These are phyloP conservation scores for Pimpla rufipes DNA, from an alignment of 2,888 invertebrate genomes.

Conservation along the genomic window DNA sequence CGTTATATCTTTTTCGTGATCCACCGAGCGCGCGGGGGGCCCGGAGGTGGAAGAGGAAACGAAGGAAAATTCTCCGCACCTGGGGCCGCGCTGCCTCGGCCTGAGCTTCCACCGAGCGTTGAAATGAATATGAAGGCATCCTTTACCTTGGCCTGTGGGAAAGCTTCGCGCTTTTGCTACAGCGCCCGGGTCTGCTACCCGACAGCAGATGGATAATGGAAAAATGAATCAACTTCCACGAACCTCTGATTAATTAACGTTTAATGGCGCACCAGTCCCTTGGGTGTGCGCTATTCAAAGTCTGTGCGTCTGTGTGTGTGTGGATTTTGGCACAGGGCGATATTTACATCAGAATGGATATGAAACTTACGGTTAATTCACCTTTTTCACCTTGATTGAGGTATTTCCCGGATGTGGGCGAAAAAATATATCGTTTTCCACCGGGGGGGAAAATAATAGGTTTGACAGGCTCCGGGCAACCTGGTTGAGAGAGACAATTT, in stretches of 20 bases:
- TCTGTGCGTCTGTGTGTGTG: neutral
- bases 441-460: too few species aligned
- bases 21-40: neutral
- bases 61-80: conserved; percentile 60
- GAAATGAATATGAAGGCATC: conserved; percentile 65
- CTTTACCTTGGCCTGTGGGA: conserved; percentile 29
- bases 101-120: conserved; percentile 29
- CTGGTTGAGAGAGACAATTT: too few species aligned
- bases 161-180: conserved; percentile 17
- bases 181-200: conserved; percentile 11
- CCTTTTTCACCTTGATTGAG: too few species aligned
- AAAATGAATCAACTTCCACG: conserved; percentile 57
- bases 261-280: conserved; percentile 10
- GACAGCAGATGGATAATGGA: conserved; percentile 61
- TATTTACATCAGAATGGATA: too few species aligned
- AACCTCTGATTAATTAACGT: conserved; percentile 56
- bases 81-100: conserved; percentile 27
- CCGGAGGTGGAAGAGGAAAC: conserved; percentile 1
- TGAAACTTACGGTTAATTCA: too few species aligned
- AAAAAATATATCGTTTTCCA: too few species aligned
- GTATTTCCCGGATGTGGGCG: too few species aligned
- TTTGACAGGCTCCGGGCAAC: too few species aligned
- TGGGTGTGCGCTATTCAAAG: neutral
- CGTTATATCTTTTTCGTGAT: conserved; percentile 48
- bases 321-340: too few species aligned